Base-by-base conservation (phyloP, 2,113 vertebrate genomes). In the Eretmochelys imbricata region DNA sequence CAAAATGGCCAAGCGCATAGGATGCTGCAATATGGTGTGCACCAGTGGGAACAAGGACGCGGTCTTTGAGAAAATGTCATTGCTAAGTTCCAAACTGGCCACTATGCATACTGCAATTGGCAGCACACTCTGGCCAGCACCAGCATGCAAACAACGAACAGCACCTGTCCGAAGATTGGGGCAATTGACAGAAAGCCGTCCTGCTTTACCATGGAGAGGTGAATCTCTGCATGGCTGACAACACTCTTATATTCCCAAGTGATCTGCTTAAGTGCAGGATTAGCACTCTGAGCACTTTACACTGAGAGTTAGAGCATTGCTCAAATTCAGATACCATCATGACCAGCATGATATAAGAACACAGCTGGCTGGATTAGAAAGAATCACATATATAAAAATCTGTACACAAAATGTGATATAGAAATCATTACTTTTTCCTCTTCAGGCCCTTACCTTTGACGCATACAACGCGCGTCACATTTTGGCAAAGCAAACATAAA, bases 201-300 rank as follows among this genome's bases (percentile, higher is more conserved):
- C 3, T 88, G 78, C 57, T 27, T n/a, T 24, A 22, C 24, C 46
- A 25, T 49, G 46, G 20, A 65, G 87, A 90, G 29, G 0, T 4
- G 10, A 31, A 75, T 1, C 0, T 0, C 0, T 4, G 54, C 55
- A 20, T 48, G 88, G 19, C 0, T 17, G 88, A 69, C 29, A 65
- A 35, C 0, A 0, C 20, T 5, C n/a, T 9, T 80, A 9, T 22
- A 46, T 3, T 53, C 38, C 4, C 76, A 14, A 4, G 48, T 12
- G 0, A 8, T 8, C 12, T 49, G 35, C 8, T 5, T 5, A 31
- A 5, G 89, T 14, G 81, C 54, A 82, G 27, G 35, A 29, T 59
- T 29, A 59, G 27, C 57, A 9, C 57, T 59, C 57, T 59, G 57
- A 59, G 57, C 27, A 59, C 57, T 59, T 59, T 12, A 59, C 57